Conservation (phyloP, 1,140 invertebrate species). For the Thaumatotibia leucotreta region DNA sequence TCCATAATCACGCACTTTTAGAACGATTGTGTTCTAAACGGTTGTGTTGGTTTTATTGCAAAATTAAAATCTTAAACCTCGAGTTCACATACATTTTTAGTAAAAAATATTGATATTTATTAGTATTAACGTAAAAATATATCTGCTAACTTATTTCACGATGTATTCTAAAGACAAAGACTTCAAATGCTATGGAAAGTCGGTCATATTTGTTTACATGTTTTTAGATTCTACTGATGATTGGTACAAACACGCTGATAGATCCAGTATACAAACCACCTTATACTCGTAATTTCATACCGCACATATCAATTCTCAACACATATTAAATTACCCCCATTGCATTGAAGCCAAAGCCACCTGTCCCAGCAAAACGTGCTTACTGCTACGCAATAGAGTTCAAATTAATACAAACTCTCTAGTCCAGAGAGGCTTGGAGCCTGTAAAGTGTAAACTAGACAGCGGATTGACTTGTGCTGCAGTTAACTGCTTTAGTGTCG, state of each 20-base stretch:
- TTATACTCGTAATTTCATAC: neutral
- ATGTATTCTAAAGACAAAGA: too few relatives aligned
- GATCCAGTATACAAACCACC: neutral
- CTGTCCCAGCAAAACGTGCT: neutral
- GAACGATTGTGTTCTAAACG: too few relatives aligned
- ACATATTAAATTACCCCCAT: conserved; percentile 10
- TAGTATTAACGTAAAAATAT: too few relatives aligned
- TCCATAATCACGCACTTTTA: too few relatives aligned
- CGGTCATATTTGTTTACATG: too few relatives aligned
- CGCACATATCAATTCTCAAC: neutral
- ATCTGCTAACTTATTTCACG: too few relatives aligned
- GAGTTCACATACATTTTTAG: too few relatives aligned
- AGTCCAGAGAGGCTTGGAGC: neutral
- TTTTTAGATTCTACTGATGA: too few relatives aligned
- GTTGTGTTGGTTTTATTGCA: too few relatives aligned
- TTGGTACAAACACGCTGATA: neutral
- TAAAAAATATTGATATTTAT: too few relatives aligned
- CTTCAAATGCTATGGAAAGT: too few relatives aligned
- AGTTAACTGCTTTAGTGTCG: conserved; percentile 25
- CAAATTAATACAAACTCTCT: neutral
- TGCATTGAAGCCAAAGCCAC: neutral
- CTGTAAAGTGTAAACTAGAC: conserved; percentile 41
- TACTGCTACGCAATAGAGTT: neutral
- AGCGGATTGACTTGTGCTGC: conserved; percentile 34
- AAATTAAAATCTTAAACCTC: too few relatives aligned